These are phyloP conservation scores for Hydropotes inermis DNA, from an alignment of 2,113 vertebrate genomes.

Conservation along the genomic window DNA sequence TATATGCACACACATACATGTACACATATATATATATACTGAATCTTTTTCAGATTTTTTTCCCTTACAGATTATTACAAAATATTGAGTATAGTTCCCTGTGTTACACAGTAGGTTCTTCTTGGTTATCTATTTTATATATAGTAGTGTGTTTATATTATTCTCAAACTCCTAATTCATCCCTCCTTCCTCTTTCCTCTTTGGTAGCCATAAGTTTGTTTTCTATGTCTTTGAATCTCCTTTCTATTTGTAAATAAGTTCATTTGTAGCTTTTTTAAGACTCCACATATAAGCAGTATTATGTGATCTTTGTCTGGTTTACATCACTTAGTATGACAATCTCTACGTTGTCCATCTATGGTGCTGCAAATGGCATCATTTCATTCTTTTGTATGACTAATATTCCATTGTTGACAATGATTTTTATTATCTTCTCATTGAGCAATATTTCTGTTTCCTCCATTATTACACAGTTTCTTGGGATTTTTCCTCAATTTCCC, in stretches of 20 bases:
- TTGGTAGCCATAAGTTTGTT: not conserved
- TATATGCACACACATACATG: too few species aligned
- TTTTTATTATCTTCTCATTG: not conserved
- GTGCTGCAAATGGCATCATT: not conserved
- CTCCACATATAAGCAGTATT: not conserved
- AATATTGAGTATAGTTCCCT: not conserved
- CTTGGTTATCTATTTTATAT: not conserved
- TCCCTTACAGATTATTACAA: not conserved
- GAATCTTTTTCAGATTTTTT: not conserved
- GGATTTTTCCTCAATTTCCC: not conserved
- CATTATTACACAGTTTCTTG: not conserved
- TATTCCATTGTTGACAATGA: not conserved
- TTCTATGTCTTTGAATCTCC: not conserved
- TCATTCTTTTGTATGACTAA: not conserved
- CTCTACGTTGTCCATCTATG: not conserved
- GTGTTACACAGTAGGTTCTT: not conserved
- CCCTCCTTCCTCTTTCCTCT: not conserved
- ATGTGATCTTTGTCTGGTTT: not conserved
- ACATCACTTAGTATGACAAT: not conserved
- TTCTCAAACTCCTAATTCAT: not conserved
- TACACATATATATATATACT: not conserved
- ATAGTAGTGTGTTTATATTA: not conserved
- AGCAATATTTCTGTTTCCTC: not conserved
- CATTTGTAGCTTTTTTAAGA: not conserved
- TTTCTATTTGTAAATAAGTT: not conserved